Evolutionary conservation across 2,113 vertebrate genomes (phyloP).

Genomic region (Cheilinus undulatus): DNA sequence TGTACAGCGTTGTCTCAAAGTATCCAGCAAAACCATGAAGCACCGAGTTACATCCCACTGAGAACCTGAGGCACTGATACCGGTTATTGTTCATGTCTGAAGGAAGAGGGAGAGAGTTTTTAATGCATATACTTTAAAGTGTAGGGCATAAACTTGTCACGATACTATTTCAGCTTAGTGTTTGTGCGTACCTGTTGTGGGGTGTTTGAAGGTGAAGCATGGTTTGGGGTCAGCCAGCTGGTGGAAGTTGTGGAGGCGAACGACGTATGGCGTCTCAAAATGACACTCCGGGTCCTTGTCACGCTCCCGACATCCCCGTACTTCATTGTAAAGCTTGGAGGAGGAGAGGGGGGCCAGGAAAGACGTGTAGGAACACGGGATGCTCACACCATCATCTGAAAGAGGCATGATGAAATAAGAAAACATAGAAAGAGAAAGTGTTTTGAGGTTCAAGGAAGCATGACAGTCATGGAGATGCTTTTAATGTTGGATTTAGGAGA

Average conservation of each 20-base stretch:
- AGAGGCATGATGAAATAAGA: background rate
- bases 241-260: constrained; percentile 94
- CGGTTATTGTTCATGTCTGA: constrained; percentile 90
- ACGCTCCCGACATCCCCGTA: constrained; percentile 90
- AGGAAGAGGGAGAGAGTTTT: background rate
- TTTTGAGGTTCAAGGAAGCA: constrained; percentile 28
- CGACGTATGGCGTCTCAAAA: constrained; percentile 94
- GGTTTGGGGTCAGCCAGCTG: constrained; percentile 90
- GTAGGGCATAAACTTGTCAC: background rate
- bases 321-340: constrained; percentile 96
- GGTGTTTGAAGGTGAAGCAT: constrained; percentile 92
- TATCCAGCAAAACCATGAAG: constrained; percentile 96
- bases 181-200: constrained; percentile 82
- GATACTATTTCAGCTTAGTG: background rate
- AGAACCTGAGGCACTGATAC: constrained; percentile 89
- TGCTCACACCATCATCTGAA: constrained; percentile 90
- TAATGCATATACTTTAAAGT: background rate
- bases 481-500: background rate
- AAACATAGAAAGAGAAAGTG: constrained; percentile 15
- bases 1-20: constrained; percentile 92
- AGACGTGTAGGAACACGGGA: constrained; percentile 91
- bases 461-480: constrained; percentile 7
- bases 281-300: constrained; percentile 91
- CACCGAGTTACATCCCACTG: constrained; percentile 88
- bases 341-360: constrained; percentile 93